These are phyloP conservation scores for Coptodon rendalli DNA, from an alignment of 2,113 vertebrate species.

Conservation along the genomic window DNA sequence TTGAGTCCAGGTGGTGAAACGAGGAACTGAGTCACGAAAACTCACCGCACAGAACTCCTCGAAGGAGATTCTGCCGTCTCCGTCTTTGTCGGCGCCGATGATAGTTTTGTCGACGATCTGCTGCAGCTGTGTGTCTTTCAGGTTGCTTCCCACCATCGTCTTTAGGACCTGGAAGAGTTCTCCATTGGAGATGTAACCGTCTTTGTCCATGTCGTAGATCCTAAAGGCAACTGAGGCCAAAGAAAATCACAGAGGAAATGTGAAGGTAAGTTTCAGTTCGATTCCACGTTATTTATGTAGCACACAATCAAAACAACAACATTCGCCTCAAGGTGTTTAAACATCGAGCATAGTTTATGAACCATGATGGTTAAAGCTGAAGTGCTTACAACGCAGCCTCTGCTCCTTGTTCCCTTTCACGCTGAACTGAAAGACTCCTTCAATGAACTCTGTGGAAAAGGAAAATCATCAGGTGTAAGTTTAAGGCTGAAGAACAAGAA, in stretches of 20 bases:
- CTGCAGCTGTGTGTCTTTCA: slow-evolving; percentile 87
- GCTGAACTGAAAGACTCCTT: slow-evolving; percentile 92
- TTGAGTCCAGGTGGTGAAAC: background rate
- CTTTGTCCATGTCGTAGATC: slow-evolving; percentile 99
- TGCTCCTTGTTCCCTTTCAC: slow-evolving; percentile 91
- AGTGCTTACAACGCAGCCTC: slow-evolving; percentile 86
- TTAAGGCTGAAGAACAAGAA: background rate
- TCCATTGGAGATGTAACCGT: slow-evolving; percentile 97
- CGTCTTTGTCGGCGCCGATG: slow-evolving; percentile 96
- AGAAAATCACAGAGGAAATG: background rate
- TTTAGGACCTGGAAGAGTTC: slow-evolving; percentile 99
- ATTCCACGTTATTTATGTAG: background rate
- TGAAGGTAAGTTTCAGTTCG: background rate
- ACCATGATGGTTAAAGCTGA: background rate
- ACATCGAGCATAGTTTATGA: background rate
- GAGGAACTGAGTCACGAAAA: background rate
- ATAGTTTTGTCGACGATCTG: slow-evolving; percentile 99
- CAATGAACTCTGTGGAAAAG: slow-evolving; percentile 82
- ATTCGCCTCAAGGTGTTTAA: background rate
- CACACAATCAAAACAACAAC: background rate
- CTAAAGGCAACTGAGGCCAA: slow-evolving; percentile 85
- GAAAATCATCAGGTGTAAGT: background rate
- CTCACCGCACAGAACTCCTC: slow-evolving; percentile 98
- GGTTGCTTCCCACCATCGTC: slow-evolving; percentile 99
- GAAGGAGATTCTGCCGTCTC: slow-evolving; percentile 97